Percentiles rank a stretch among this genome's conserved stretches.
Evolutionary conservation across 2,797 vertebrate species (phyloP).

Genomic region (Lacerta bilineata): DNA sequence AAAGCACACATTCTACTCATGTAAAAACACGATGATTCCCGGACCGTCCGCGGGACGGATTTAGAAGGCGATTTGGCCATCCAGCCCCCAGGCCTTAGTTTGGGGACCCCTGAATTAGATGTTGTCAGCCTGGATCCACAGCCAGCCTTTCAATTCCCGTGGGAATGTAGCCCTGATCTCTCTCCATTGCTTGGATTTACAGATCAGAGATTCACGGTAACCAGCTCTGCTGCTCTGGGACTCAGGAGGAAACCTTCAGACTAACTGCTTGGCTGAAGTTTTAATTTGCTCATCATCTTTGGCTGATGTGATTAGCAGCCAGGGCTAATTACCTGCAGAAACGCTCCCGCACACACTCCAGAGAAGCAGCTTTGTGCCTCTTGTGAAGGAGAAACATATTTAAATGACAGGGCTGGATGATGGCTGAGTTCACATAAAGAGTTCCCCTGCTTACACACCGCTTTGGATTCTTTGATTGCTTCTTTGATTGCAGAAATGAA

Average conservation of each 20-base stretch:
- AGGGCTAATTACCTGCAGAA: constrained; percentile 66
- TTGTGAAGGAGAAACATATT: constrained; percentile 24
- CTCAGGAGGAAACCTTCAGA: constrained; percentile 32
- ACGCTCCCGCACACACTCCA: constrained; percentile 36
- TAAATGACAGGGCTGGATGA: constrained; percentile 11
- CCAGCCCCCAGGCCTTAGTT: too few relatives aligned
- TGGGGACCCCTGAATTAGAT: neutral
- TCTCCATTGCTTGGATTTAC: constrained; percentile 25
- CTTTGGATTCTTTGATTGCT: constrained; percentile 26
- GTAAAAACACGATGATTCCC: too few relatives aligned
- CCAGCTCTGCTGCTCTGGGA: constrained; percentile 50
- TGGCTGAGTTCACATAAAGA: constrained; percentile 27
- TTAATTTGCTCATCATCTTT: constrained; percentile 67
- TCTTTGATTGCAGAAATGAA: neutral
- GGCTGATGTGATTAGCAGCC: constrained; percentile 68
- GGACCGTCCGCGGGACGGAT: too few relatives aligned
- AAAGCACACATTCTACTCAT: too few relatives aligned
- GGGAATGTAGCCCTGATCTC: neutral
- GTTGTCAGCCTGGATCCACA: neutral
- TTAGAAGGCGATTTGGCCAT: too few relatives aligned
- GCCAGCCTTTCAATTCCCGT: neutral
- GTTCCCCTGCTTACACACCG: constrained; percentile 1
- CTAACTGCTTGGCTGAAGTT: constrained; percentile 48
- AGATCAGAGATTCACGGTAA: constrained; percentile 46
- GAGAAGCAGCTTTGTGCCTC: constrained; percentile 51